Evolutionary conservation across 2,113 vertebrate genomes (phyloP).

Genomic region (Brachionichthys hirsutus): DNA sequence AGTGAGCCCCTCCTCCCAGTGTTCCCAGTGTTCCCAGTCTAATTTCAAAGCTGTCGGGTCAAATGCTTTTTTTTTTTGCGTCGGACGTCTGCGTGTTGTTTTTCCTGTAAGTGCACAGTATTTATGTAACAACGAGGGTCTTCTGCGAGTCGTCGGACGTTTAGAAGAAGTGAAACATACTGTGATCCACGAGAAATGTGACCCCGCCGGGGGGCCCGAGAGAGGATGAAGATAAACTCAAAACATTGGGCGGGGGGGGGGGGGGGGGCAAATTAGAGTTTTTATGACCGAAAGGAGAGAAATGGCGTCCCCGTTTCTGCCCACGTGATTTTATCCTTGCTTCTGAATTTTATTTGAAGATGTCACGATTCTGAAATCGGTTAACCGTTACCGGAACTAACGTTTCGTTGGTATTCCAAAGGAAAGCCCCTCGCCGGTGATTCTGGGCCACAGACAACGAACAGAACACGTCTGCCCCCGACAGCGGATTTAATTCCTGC

Average conservation of each 20-base stretch:
- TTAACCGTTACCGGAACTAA: conserved; percentile 47
- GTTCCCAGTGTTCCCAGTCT: conserved; percentile 15
- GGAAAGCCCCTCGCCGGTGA: too few species aligned
- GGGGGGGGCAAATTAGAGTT: conserved; percentile 18
- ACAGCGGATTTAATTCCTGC: conserved; percentile 40
- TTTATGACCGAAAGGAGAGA: conserved; percentile 29
- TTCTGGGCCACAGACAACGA: too few species aligned
- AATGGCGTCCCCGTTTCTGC: conserved; percentile 21
- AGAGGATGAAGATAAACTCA: conserved; percentile 33
- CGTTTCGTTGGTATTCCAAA: conserved; percentile 23
- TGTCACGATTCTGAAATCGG: conserved; percentile 37
- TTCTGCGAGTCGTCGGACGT: conserved; percentile 51
- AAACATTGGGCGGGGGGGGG: conserved; percentile 4
- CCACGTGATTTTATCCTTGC: conserved; percentile 56
- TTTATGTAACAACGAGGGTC: conserved; percentile 40
- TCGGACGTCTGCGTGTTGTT: conserved; percentile 43
- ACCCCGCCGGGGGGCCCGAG: conserved; percentile 39
- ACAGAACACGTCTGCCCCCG: too few species aligned
- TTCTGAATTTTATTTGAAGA: conserved; percentile 41
- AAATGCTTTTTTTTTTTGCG: conserved; percentile 21
- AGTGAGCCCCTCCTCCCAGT: conserved; percentile 24
- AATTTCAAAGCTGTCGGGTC: conserved; percentile 21
- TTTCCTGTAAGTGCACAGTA: conserved; percentile 45
- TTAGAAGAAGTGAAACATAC: conserved; percentile 66
- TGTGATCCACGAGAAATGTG: conserved; percentile 53